phyloP scores from a whole-genome alignment of 2,113 vertebrate genomes.

The Hydrolagus affinis region DNA sequence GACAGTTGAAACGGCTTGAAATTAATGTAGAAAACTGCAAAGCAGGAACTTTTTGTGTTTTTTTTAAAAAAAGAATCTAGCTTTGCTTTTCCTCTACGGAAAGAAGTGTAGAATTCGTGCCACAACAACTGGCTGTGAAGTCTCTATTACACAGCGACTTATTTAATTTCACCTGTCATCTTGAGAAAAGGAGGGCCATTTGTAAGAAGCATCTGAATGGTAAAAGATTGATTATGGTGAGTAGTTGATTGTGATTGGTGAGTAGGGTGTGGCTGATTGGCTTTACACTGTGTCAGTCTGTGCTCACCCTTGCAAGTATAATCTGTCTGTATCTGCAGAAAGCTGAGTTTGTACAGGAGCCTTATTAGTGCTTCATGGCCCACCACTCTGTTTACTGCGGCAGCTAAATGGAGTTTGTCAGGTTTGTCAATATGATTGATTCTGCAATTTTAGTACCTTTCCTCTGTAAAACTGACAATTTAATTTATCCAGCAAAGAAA shows the following conservation, averaged over 20 bases:
- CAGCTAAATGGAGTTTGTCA: constrained; percentile 97
- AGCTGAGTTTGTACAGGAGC: constrained; percentile 68
- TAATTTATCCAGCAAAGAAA: constrained; percentile 50
- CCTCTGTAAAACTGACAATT: constrained; percentile 57
- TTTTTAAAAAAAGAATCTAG: background rate
- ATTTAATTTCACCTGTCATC: constrained; percentile 77
- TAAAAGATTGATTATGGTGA: constrained; percentile 71
- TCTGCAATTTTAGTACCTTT: constrained; percentile 61
- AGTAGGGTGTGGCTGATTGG: constrained; percentile 88
- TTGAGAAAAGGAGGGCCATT: constrained; percentile 57
- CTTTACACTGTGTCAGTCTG: constrained; percentile 84
- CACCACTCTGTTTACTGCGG: constrained; percentile 76
- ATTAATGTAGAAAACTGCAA: background rate
- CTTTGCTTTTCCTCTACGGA: background rate
- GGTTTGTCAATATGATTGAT: constrained; percentile 86
- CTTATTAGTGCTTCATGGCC: constrained; percentile 70
- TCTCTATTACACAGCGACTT: constrained; percentile 57
- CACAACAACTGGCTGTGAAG: constrained; percentile 10
- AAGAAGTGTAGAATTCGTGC: background rate
- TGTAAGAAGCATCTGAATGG: constrained; percentile 75
- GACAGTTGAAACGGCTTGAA: background rate
- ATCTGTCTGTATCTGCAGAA: constrained; percentile 82
- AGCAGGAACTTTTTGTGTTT: background rate
- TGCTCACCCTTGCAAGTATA: constrained; percentile 79
- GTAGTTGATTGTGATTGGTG: constrained; percentile 86